Evolutionary conservation across 2,797 vertebrate species (phyloP), one percentile per base, ranked within the genome.

Genomic region (Sitta carolinensis): DNA sequence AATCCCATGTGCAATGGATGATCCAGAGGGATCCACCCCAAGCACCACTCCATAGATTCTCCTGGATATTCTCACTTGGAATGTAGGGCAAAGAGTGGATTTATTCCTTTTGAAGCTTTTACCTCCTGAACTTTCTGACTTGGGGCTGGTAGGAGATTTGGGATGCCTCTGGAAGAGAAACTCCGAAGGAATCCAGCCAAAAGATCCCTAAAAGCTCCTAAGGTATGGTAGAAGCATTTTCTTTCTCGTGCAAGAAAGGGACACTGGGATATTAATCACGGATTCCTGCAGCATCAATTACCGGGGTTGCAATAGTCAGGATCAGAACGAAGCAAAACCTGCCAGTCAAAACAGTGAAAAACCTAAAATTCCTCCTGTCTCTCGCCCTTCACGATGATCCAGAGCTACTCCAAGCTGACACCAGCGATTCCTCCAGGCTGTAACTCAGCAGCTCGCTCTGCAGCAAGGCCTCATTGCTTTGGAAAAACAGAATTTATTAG

Each of bases 321-420:
- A 80, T 63, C 40, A 74, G 78, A 96, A 88, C 5, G 70, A 84
- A 19, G 86, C 54, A 67, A 86, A 92, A 92, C 16, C 57, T 64
- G 54, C 40, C 84, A 70, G 64, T 83, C 68, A 26, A 84, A 93
- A 74, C 72, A 79, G 55, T 18, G 8, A 64, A 48, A 80, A 78
- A 57, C 63, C n/a, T 26, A 54, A 20, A 90, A 76, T 58, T 64
- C 81, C 55, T 84, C 52, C 73, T 48, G 50, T 69, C 69, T 88
- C 69, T 26, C 10, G 5, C 51, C 54, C 80, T 40, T 27, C 47
- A n/a, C 1, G 0, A 57, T 16, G 43, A 79, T 50, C 45, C 58
- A 4, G 73, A 81, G 51, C 78, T 25, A 16, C 70, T 90, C 75
- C 48, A 55, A 84, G 72, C 5, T 62, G 84, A 69, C 62, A 87